These are phyloP conservation scores for Symphodus melops DNA, from an alignment of 2,113 vertebrate species.

Conservation along the genomic window DNA sequence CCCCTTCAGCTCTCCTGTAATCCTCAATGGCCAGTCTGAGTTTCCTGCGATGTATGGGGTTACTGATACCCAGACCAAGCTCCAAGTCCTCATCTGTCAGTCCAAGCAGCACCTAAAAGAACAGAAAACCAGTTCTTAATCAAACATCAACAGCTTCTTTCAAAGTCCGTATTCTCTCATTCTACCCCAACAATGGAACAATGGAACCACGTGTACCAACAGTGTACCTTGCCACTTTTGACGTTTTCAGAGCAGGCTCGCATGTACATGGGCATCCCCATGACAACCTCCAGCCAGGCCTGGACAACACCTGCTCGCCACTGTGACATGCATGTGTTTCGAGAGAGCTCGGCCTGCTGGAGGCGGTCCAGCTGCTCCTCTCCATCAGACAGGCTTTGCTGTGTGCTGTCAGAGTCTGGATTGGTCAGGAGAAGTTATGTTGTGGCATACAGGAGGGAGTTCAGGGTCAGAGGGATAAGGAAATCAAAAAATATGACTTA, in stretches of 20 bases:
- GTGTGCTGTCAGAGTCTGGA: constrained; percentile 87
- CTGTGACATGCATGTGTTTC: constrained; percentile 87
- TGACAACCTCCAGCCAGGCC: constrained; percentile 92
- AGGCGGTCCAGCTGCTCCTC: constrained; percentile 89
- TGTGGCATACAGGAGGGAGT: constrained; percentile 59
- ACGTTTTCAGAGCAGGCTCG: constrained; percentile 87
- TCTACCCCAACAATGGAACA: neutral
- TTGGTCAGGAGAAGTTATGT: constrained; percentile 72
- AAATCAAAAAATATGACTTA: constrained; percentile 60
- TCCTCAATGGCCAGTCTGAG: constrained; percentile 90
- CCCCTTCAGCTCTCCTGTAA: constrained; percentile 87
- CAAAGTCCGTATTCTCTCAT: neutral
- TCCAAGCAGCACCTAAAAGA: constrained; percentile 86
- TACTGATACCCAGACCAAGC: constrained; percentile 84
- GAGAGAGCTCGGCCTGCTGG: constrained; percentile 87
- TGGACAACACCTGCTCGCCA: constrained; percentile 89
- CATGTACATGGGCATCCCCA: constrained; percentile 91
- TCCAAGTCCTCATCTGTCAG: constrained; percentile 89
- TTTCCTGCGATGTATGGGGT: constrained; percentile 88
- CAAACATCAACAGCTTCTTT: neutral
- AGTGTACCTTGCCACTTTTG: constrained; percentile 89
- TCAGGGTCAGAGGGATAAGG: constrained; percentile 66
- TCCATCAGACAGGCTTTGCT: constrained; percentile 86
- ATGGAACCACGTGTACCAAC: constrained; percentile 15
- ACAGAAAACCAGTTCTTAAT: constrained; percentile 26